These are phyloP conservation scores for Xestobium rufovillosum DNA, from an alignment of 2,888 invertebrate genomes.

Conservation along the genomic window DNA sequence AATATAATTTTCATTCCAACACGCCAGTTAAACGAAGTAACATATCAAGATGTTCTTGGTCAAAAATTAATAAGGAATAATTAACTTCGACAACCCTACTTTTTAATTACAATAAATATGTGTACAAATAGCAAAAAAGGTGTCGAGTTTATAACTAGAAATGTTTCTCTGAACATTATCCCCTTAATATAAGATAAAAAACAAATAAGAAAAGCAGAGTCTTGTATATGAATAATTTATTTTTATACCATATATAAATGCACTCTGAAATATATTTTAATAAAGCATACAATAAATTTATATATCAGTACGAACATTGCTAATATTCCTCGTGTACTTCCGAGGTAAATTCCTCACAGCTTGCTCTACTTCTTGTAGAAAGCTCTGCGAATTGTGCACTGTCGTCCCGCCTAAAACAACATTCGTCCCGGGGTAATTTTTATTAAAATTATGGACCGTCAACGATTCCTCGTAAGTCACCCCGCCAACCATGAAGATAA, in stretches of 20 bases:
- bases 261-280: neutral
- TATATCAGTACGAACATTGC: conserved; percentile 31
- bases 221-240: no score
- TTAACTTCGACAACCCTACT: no score
- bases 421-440: conserved; percentile 63
- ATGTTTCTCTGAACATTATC: no score
- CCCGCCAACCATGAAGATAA: conserved; percentile 95
- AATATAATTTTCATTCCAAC: no score
- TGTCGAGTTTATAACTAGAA: no score
- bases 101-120: no score
- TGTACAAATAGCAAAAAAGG: no score
- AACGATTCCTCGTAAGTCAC: conserved; percentile 93
- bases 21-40: no score
- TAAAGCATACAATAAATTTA: conserved; percentile 14
- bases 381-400: conserved; percentile 80
- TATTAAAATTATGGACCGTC: conserved; percentile 73
- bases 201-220: no score
- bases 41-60: no score
- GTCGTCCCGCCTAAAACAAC: conserved; percentile 87
- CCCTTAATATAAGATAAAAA: no score
- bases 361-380: conserved; percentile 65
- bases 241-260: conserved; percentile 3
- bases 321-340: conserved; percentile 32
- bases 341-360: conserved; percentile 63
- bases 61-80: no score